Base-by-base conservation (phyloP, 2,888 invertebrate genomes). In the Catocala fraxini region DNA sequence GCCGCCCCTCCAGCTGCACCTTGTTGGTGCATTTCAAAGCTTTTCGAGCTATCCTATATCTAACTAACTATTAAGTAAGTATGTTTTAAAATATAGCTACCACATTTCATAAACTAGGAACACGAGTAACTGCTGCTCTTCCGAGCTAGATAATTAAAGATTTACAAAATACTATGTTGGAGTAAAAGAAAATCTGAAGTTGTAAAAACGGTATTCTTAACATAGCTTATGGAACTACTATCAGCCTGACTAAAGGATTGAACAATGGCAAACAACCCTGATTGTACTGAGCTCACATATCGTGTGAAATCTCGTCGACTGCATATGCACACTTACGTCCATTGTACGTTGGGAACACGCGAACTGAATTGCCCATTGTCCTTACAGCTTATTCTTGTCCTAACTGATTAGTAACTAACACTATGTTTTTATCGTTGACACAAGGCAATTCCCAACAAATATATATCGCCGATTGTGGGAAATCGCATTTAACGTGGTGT, bases 401-500 rank as follows among this genome's bases (percentile, higher is more conserved):
- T 90, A 87, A 83, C 87, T 88, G 87, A 92, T 91, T 90, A 90
- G 88, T 88, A 87, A 85, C 83, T 83, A 84, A 86, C 83, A 81
- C 87, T 77, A 70, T 80, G 86, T 89, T 89, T 86, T 90, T 89
- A 83, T 84, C 71, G 83, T 85, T 86, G 83, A 85, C 86, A 91
- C 88, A 90, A 91, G 89, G 87, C 83, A 79, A 84, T 91, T 90
- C 89, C 80, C 89, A 89, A 88, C 88, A 80, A 85, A 83, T 80
- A 81, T 79, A 77, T 80, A 81, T 79, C 77, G 75, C 82, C 69
- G 73, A 80, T 84, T 85, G 89, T 92, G 93, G 84, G 92, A 93
- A 91, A 85, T 82, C 71, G 77, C 83, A 85, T 86, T 88, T 85
- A 80, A 82, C 81, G 79, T 51, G 53, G 56, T 75, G 74, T 65